phyloP scores from a whole-genome alignment of 1,140 invertebrate species.

The Brachionus rotundiformis region DNA sequence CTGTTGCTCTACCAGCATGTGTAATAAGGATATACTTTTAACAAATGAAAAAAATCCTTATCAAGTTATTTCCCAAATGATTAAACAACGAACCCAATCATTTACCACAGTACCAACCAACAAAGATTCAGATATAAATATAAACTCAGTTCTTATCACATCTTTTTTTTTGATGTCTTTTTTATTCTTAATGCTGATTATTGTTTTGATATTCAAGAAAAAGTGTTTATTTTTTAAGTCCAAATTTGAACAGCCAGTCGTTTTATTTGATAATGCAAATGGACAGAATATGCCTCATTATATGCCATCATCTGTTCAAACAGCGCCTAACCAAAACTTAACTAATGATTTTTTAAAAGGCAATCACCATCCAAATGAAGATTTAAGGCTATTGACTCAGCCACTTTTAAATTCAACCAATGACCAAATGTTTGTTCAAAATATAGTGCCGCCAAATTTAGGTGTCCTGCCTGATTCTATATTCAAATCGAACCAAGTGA shows the following conservation, averaged over 20 bases:
- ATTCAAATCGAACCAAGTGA: neutral
- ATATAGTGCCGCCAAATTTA: slow-evolving; percentile 17
- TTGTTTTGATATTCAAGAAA: slow-evolving; percentile 2
- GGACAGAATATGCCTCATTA: neutral
- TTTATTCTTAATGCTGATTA: neutral
- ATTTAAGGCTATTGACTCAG: slow-evolving; percentile 11
- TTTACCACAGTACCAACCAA: neutral
- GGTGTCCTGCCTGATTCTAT: neutral
- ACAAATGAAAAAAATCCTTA: slow-evolving; percentile 6
- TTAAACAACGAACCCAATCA: neutral
- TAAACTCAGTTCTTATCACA: neutral
- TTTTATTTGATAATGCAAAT: neutral
- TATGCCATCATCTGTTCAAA: neutral
- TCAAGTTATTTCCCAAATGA: neutral
- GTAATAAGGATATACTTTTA: slow-evolving; percentile 7
- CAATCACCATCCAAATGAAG: neutral
- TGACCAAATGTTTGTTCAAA: neutral
- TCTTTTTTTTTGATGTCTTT: slow-evolving; percentile 8
- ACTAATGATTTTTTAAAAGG: neutral
- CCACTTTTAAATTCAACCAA: neutral
- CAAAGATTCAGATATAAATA: neutral
- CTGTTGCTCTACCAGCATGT: slow-evolving; percentile 1
- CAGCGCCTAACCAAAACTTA: neutral
- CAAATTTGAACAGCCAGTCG: neutral
- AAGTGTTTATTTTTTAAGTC: neutral